Percentiles rank a stretch among this genome's conserved stretches.
Conservation (phyloP, 2,113 vertebrate genomes). For the Elephas maximus region DNA sequence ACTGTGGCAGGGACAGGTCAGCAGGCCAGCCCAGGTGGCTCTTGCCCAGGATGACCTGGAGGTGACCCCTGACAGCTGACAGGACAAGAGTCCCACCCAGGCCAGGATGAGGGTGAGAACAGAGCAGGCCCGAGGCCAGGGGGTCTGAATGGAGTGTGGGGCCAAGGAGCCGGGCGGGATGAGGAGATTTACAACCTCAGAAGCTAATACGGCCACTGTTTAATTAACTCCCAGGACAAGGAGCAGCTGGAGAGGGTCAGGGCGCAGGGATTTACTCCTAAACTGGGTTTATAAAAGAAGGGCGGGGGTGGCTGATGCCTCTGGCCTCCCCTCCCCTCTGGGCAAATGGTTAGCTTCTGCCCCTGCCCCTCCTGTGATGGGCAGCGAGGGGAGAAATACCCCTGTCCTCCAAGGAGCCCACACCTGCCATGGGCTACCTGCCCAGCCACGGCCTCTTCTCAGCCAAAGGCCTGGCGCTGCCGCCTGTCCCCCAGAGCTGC, state of each 20-base stretch:
- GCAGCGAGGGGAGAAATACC: accelerated
- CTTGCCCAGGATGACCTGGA: conserved; percentile 67
- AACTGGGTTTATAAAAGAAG: conserved; percentile 39
- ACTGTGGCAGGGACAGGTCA: conserved; percentile 70
- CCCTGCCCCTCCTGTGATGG: neutral
- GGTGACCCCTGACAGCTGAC: conserved; percentile 67
- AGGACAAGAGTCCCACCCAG: conserved; percentile 56
- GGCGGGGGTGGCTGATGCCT: neutral
- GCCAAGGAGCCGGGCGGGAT: neutral
- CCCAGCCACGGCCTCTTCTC: neutral
- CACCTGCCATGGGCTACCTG: neutral
- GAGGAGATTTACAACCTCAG: neutral
- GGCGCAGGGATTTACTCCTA: conserved; percentile 48
- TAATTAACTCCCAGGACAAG: conserved; percentile 31
- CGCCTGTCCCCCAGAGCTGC: neutral
- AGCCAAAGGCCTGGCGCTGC: accelerated
- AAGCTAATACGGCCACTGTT: accelerated
- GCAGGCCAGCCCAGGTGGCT: conserved; percentile 42
- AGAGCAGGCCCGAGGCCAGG: neutral
- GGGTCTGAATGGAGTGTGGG: neutral
- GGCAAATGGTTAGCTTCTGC: neutral
- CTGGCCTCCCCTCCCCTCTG: neutral
- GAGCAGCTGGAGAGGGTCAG: conserved; percentile 33
- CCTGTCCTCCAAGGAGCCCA: neutral
- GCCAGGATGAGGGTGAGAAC: neutral